Percentiles rank a stretch among this genome's conserved stretches.
These are phyloP conservation scores for Andrena minutula DNA, from an alignment of 2,888 invertebrate species.

Conservation along the genomic window DNA sequence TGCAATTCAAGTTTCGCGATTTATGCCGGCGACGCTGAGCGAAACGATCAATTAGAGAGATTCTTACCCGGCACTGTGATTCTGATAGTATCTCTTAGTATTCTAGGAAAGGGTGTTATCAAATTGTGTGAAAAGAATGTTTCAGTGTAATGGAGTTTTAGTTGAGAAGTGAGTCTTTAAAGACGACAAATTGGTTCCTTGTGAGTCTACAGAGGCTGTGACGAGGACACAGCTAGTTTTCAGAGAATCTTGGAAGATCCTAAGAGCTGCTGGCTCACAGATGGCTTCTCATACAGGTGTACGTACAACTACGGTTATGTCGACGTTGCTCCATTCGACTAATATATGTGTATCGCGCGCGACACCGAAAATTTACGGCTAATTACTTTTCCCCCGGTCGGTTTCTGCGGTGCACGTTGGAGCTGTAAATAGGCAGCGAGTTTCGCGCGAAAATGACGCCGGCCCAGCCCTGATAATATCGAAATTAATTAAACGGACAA, in stretches of 20 bases:
- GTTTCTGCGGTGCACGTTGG: not conserved
- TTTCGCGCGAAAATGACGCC: constrained; percentile 6
- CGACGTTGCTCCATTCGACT: not conserved
- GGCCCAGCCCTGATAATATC: not conserved
- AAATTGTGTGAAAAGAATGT: too few relatives aligned
- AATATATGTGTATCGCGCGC: constrained; percentile 29
- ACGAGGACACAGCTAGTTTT: too few relatives aligned
- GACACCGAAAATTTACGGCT: constrained; percentile 66
- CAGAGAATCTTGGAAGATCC: too few relatives aligned
- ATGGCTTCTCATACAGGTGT: not conserved
- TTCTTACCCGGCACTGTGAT: too few relatives aligned
- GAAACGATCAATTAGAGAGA: not conserved
- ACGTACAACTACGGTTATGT: constrained; percentile 12
- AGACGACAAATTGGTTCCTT: too few relatives aligned
- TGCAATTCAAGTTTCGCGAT: constrained; percentile 16
- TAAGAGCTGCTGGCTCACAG: too few relatives aligned
- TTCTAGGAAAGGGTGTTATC: too few relatives aligned
- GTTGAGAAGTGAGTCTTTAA: too few relatives aligned
- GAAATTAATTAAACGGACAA: constrained; percentile 61
- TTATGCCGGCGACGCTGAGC: not conserved
- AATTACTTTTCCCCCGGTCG: constrained; percentile 61
- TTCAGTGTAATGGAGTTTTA: too few relatives aligned
- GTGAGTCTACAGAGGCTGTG: too few relatives aligned
- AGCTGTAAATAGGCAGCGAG: constrained; percentile 44
- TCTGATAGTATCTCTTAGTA: too few relatives aligned